phyloP scores from a whole-genome alignment of 2,888 invertebrate species.

The Lepetodrilus schrolli region DNA sequence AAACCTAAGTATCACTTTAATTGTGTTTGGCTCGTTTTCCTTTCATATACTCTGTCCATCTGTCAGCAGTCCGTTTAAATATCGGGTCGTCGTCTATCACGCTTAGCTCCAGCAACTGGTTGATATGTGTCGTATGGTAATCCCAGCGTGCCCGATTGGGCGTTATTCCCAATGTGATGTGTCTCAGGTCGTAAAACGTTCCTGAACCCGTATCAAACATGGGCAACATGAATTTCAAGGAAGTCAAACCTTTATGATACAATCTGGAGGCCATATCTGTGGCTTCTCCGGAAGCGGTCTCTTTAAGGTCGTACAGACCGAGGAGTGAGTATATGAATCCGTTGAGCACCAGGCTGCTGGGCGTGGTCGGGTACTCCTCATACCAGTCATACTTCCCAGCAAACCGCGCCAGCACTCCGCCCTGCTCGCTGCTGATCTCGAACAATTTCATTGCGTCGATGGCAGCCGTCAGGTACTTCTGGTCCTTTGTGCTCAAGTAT shows the following conservation, averaged over 20 bases:
- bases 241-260: conserved; percentile 77
- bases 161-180: conserved; percentile 85
- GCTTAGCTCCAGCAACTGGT: conserved; percentile 87
- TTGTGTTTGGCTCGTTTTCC: conserved; percentile 96
- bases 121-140: conserved; percentile 98
- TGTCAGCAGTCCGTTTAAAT: conserved; percentile 86
- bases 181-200: conserved; percentile 95
- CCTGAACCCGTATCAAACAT: conserved; percentile 95
- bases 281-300: conserved; percentile 81
- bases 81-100: conserved; percentile 86
- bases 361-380: conserved; percentile 98
- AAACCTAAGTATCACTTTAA: conserved; percentile 78
- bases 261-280: conserved; percentile 79
- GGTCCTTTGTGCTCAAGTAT: conserved; percentile 82
- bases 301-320: conserved; percentile 95
- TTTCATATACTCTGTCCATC: conserved; percentile 96
- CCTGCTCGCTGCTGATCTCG: conserved; percentile 54
- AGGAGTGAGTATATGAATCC: conserved; percentile 98
- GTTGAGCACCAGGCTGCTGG: conserved; percentile 93
- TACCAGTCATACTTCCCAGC: conserved; percentile 93
- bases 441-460: conserved; percentile 87
- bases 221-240: conserved; percentile 89
- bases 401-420: conserved; percentile 78
- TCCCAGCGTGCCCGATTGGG: conserved; percentile 97
- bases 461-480: conserved; percentile 88